Conservation (phyloP, 2,888 invertebrate species). For the Scaptomyza cyrtandrae region DNA sequence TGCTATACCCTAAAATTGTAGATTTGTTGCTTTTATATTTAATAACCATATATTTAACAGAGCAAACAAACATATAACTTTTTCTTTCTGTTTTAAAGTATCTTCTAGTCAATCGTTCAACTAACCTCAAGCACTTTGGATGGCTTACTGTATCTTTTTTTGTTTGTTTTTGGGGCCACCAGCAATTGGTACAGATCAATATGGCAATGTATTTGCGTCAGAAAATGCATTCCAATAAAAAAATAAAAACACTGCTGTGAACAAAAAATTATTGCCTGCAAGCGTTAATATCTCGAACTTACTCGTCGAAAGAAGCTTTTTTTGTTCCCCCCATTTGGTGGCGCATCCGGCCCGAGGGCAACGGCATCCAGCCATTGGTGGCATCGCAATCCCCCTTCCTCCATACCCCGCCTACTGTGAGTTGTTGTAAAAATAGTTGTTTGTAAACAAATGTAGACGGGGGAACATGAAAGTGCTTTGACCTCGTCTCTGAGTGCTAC, state of each 20-base stretch:
- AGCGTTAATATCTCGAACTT: constrained; percentile 30
- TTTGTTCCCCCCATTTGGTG: constrained; percentile 23
- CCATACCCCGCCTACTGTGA: constrained; percentile 7
- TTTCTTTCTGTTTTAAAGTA: background rate
- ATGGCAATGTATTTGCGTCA: constrained; percentile 31
- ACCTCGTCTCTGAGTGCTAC: constrained; percentile 44
- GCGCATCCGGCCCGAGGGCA: constrained; percentile 49
- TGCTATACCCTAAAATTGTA: background rate
- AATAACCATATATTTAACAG: background rate
- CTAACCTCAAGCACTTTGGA: background rate
- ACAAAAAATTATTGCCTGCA: constrained; percentile 17
- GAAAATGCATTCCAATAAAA: constrained; percentile 21
- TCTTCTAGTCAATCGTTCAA: background rate
- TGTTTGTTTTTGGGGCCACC: background rate
- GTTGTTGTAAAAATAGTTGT: constrained; percentile 46
- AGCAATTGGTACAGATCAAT: constrained; percentile 15
- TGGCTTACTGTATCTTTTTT: background rate
- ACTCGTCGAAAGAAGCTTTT: constrained; percentile 29
- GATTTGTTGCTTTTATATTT: too few relatives aligned
- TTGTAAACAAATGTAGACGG: constrained; percentile 51
- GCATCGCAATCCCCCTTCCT: constrained; percentile 1
- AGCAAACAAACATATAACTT: background rate
- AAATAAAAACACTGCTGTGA: background rate
- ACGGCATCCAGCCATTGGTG: constrained; percentile 51
- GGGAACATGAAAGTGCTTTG: constrained; percentile 57